phyloP scores from a whole-genome alignment of 1,140 invertebrate genomes.

The Hyles vespertilio region DNA sequence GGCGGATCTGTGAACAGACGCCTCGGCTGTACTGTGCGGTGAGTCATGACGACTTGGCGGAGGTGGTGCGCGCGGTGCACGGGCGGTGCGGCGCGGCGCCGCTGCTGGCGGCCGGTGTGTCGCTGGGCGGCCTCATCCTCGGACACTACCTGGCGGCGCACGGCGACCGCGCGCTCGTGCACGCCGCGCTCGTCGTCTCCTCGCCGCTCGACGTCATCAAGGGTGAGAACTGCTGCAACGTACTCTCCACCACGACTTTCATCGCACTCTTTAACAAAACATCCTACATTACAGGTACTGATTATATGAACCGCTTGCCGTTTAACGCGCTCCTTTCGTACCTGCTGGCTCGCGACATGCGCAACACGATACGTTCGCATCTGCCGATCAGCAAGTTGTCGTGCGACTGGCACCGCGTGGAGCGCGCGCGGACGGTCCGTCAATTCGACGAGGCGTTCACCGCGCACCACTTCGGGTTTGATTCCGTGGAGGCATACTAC shows the following conservation, averaged over 20 bases:
- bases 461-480: conserved; percentile 87
- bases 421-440: conserved; percentile 77
- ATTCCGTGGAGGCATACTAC: conserved; percentile 88
- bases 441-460: conserved; percentile 91
- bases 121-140: conserved; percentile 84
- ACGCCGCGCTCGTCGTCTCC: conserved; percentile 87
- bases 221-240: not conserved
- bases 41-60: conserved; percentile 86
- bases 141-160: conserved; percentile 86
- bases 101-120: conserved; percentile 87
- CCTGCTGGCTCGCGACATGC: conserved; percentile 81
- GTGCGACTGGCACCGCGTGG: conserved; percentile 35
- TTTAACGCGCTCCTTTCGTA: conserved; percentile 86
- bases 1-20: conserved; percentile 71
- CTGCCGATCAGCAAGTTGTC: conserved; percentile 22
- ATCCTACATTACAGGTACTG: too few species aligned
- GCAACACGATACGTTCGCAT: conserved; percentile 47
- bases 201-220: conserved; percentile 85
- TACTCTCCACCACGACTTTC: too few species aligned
- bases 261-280: too few species aligned
- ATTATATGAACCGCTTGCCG: conserved; percentile 74
- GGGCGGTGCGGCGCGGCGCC: conserved; percentile 78
- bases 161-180: conserved; percentile 77
- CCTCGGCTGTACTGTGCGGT: conserved; percentile 89
- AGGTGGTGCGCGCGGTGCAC: conserved; percentile 84